These are phyloP conservation scores for Sapajus apella DNA, from an alignment of 2,113 vertebrate species.

Conservation along the genomic window DNA sequence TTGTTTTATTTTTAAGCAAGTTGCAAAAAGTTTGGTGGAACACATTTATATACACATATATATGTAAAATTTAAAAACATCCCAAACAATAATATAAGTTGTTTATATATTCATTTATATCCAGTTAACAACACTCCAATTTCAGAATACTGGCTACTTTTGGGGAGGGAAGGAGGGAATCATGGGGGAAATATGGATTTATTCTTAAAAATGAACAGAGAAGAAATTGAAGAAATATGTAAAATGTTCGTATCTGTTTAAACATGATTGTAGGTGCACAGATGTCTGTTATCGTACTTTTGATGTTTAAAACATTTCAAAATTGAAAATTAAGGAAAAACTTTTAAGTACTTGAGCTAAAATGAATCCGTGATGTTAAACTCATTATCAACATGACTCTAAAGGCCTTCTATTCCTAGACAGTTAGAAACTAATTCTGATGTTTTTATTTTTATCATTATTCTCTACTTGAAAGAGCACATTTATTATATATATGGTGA, in stretches of 20 bases:
- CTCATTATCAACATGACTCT: not conserved
- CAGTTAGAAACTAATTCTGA: not conserved
- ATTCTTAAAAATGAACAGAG: not conserved
- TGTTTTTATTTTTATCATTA: not conserved
- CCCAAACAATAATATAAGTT: not conserved
- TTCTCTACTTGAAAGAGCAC: not conserved
- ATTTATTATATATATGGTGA: not conserved
- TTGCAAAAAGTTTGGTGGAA: not conserved
- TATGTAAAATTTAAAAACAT: not conserved
- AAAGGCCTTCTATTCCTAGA: not conserved
- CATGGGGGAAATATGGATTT: not conserved
- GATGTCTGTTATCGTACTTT: not conserved
- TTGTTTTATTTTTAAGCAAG: not conserved
- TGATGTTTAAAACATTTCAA: not conserved
- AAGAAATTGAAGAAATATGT: not conserved
- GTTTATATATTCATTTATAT: not conserved
- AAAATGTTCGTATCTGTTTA: not conserved
- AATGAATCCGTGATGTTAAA: not conserved
- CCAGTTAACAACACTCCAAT: not conserved
- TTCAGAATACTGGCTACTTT: not conserved
- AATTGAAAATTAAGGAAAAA: conserved; percentile 8
- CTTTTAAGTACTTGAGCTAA: not conserved
- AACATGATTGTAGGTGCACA: not conserved
- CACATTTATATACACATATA: not conserved
- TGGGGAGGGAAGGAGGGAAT: not conserved